Evolutionary conservation across 2,888 invertebrate species (phyloP).

Genomic region (Drosophila koepferae): DNA sequence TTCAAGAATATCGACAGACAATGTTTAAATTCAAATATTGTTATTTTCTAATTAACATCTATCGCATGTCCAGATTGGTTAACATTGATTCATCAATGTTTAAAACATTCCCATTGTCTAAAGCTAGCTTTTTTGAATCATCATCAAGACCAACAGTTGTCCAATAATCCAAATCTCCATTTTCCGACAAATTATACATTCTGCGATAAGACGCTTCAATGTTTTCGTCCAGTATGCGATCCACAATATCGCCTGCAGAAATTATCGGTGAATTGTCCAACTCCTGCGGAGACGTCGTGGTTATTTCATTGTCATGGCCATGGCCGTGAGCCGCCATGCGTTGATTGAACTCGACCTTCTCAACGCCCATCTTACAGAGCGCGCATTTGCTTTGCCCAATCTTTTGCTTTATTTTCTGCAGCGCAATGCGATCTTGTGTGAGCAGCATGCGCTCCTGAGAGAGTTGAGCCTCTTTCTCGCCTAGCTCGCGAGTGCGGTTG

Average conservation of each 20-base stretch:
- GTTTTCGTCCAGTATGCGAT: constrained; percentile 82
- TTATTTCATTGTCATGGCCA: constrained; percentile 8
- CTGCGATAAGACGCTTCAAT: constrained; percentile 81
- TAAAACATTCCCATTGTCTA: constrained; percentile 51
- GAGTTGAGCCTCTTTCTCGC: constrained; percentile 83
- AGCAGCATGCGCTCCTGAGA: constrained; percentile 83
- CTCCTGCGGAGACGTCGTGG: not conserved
- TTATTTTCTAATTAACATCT: not conserved
- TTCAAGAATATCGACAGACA: not conserved
- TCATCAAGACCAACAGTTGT: constrained; percentile 73
- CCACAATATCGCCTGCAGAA: constrained; percentile 69
- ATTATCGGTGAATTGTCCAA: constrained; percentile 8
- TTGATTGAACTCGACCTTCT: constrained; percentile 72
- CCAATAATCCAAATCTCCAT: constrained; percentile 49
- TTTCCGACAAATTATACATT: constrained; percentile 66
- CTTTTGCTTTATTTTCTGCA: constrained; percentile 79
- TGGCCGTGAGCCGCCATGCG: constrained; percentile 27
- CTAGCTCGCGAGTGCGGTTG: constrained; percentile 77
- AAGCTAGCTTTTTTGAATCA: constrained; percentile 77
- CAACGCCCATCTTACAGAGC: constrained; percentile 83
- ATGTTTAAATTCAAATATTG: constrained; percentile 5
- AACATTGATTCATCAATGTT: constrained; percentile 51
- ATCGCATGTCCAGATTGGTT: constrained; percentile 38
- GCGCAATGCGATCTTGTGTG: constrained; percentile 82
- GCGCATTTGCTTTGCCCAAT: constrained; percentile 81